Evolutionary conservation across 1,140 invertebrate species (phyloP).

Genomic region (Aphaenogaster ashmeadi): DNA sequence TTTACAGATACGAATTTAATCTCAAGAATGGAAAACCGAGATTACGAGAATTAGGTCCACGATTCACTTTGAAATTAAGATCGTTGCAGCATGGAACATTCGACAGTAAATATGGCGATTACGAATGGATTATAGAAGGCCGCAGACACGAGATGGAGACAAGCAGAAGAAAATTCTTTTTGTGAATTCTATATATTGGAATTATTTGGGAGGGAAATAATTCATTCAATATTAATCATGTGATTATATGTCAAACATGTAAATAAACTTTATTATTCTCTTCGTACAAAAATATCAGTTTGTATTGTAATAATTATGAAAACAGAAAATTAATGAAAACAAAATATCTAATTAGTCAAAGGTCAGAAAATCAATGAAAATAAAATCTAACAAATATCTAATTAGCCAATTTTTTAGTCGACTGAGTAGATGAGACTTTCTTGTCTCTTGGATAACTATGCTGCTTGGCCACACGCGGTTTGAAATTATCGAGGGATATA

Average conservation of each 20-base stretch:
- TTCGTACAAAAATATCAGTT: constrained; percentile 62
- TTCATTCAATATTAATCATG: constrained; percentile 18
- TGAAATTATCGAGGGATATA: constrained; percentile 61
- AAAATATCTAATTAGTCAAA: background rate
- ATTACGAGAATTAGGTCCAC: constrained; percentile 97
- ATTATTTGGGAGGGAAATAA: background rate
- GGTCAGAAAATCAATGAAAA: no score
- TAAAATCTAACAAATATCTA: background rate
- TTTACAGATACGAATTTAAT: constrained; percentile 96
- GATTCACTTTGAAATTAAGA: constrained; percentile 97
- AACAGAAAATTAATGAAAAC: background rate
- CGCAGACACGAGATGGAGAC: constrained; percentile 96
- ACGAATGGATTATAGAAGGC: constrained; percentile 98
- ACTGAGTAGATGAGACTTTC: background rate
- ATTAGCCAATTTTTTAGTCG: background rate
- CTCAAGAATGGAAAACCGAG: constrained; percentile 92
- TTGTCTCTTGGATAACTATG: background rate
- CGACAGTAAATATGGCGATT: constrained; percentile 98
- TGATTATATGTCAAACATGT: constrained; percentile 50
- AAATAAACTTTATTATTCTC: constrained; percentile 57
- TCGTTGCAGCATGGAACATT: constrained; percentile 99
- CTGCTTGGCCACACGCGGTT: constrained; percentile 33
- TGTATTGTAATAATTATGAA: constrained; percentile 17
- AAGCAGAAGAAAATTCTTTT: constrained; percentile 95
- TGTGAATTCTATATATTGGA: constrained; percentile 88